A percentile compares a stretch with the other conserved stretches of the same genome.
Evolutionary conservation across 2,797 vertebrate genomes (phyloP).

Genomic region (Bovichtus diacanthus): DNA sequence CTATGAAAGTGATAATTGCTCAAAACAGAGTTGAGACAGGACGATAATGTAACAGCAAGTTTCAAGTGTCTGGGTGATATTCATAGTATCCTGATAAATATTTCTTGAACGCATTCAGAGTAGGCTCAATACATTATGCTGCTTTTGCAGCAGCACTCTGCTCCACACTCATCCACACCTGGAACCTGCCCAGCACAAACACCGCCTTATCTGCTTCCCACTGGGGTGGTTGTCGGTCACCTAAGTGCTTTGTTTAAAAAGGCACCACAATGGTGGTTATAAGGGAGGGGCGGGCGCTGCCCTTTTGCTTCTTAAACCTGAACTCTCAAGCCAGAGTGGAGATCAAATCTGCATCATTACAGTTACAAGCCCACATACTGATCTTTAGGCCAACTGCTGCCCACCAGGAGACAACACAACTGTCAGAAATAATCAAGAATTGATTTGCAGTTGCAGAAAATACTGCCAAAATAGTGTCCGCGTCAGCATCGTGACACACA

Average conservation of each 20-base stretch:
- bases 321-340: background rate
- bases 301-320: background rate
- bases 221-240: slow-evolving; percentile 10
- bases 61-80: background rate
- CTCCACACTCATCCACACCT: background rate
- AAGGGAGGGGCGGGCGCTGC: background rate
- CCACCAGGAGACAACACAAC: background rate
- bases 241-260: slow-evolving; percentile 9
- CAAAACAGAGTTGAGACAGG: background rate
- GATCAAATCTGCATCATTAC: background rate
- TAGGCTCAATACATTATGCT: background rate
- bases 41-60: background rate
- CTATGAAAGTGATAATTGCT: background rate
- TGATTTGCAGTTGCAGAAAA: background rate
- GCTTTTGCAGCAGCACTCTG: background rate
- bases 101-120: background rate
- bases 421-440: background rate
- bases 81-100: background rate
- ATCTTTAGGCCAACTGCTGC: background rate
- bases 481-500: too few relatives aligned
- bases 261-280: background rate
- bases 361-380: background rate
- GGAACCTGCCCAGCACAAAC: slow-evolving; percentile 20
- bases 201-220: slow-evolving; percentile 23
- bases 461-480: background rate